Evolutionary conservation across 2,888 invertebrate genomes (phyloP).

Genomic region (Ochropleura plecta): DNA sequence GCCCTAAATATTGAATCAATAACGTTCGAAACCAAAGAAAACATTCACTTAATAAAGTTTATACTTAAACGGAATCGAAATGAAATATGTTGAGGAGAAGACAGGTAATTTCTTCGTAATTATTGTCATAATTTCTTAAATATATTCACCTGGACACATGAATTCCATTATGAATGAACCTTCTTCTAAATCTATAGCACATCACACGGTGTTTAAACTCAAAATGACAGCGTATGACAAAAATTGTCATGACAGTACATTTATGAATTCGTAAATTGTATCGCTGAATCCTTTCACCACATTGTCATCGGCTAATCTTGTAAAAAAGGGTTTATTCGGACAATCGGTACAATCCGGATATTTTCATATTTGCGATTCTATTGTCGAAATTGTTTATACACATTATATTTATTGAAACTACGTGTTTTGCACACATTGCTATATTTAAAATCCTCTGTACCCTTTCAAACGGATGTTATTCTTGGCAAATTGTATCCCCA

Average conservation of each 20-base stretch:
- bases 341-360: slow-evolving; percentile 78
- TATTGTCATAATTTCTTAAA: not conserved
- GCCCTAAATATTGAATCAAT: slow-evolving; percentile 10
- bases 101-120: not conserved
- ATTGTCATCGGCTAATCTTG: slow-evolving; percentile 73
- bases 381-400: slow-evolving; percentile 85
- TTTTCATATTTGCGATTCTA: slow-evolving; percentile 78
- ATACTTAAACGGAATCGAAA: slow-evolving; percentile 6
- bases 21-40: not conserved
- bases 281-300: slow-evolving; percentile 65
- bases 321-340: slow-evolving; percentile 70
- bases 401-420: slow-evolving; percentile 84
- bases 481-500: slow-evolving; percentile 76
- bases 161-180: slow-evolving; percentile 13
- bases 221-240: slow-evolving; percentile 52
- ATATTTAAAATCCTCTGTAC: slow-evolving; percentile 73
- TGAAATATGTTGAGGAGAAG: slow-evolving; percentile 9
- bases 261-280: slow-evolving; percentile 68
- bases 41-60: slow-evolving; percentile 13
- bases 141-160: slow-evolving; percentile 37
- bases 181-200: slow-evolving; percentile 20
- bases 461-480: slow-evolving; percentile 85
- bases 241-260: slow-evolving; percentile 64
- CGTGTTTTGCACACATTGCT: slow-evolving; percentile 83
- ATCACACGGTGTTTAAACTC: slow-evolving; percentile 57